Evolutionary conservation across 35 echinoderm and acorn worm genomes (phyloP).

Genomic region (Eucidaris tribuloides): DNA sequence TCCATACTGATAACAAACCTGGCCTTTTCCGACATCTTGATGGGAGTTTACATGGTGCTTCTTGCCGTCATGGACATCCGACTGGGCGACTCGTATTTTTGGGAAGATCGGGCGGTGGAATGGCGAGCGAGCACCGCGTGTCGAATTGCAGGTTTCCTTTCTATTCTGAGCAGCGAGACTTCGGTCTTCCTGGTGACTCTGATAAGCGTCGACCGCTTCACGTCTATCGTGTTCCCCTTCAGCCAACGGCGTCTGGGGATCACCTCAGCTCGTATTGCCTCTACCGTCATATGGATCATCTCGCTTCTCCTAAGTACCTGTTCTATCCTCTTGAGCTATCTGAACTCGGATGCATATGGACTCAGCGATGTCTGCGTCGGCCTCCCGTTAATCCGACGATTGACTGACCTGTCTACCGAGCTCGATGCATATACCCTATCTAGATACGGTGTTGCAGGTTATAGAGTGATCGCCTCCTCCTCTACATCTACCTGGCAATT

Average conservation of each 20-base stretch:
- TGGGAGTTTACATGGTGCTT: conserved; percentile 39
- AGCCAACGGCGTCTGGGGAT: not conserved
- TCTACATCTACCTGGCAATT: conserved; percentile 44
- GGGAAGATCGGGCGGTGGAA: not conserved
- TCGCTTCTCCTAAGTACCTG: conserved; percentile 16
- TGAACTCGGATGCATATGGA: conserved; percentile 47
- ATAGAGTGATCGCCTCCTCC: conserved; percentile 15
- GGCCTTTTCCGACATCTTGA: conserved; percentile 25
- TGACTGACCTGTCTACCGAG: not conserved
- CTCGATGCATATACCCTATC: not conserved
- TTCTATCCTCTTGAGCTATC: not conserved
- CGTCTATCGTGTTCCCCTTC: conserved; percentile 44
- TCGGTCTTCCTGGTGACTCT: conserved; percentile 70
- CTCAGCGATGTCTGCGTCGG: conserved; percentile 75
- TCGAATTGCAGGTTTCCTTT: conserved; percentile 48
- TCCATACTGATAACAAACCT: not conserved
- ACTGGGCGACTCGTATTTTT: not conserved
- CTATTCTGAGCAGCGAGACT: conserved; percentile 59
- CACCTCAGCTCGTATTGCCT: conserved; percentile 6
- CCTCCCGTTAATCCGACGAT: conserved; percentile 52
- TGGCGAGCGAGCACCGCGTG: conserved; percentile 48
- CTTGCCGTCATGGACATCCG: conserved; percentile 2
- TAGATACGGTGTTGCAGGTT: not conserved
- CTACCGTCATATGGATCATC: conserved; percentile 26
- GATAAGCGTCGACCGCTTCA: conserved; percentile 52